Evolutionary conservation across 64 coral and sea anemone species (phyloP), one percentile per base, ranked within the genome.

Genomic region (Montipora foliosa): DNA sequence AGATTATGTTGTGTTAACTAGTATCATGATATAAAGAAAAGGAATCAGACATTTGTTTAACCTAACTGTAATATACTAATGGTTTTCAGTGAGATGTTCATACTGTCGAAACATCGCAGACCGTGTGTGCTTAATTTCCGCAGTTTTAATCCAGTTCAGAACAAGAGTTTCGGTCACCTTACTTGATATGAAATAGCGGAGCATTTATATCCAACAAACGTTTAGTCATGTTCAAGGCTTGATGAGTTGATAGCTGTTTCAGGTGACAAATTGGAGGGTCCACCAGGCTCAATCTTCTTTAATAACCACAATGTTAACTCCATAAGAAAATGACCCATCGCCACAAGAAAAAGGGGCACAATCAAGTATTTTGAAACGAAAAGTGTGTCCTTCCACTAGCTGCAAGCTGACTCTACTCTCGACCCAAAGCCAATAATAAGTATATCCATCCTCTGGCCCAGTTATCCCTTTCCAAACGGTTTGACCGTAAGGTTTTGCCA

Each of bases 381-480:
- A 75, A 7, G 4, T 57, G 4, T 0, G 19, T 1, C 79, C 89
- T 6, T 45, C 22, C n/a, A 10, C 10, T 59, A 74, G 25, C 66
- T 11, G 67, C n/a, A 5, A 1, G 25, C 24, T 45, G 17, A 60
- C 61, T 7, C 5, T n/a, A 49, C 62, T 48, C 8, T 74, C 37
- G 8, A 91, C 89, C 91, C 91, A 93, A 4, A 93, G 48, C 91
- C 76, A 15, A 1, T 80, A 80, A 21, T 84, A 17, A 4, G 5
- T 6, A 83, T 5, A 84, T 0, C 44, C 51, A n/a, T 72, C 73
- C 61, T 80, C 20, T 1, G 48, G 74, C 1, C 82, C 59, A n/a
- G 83, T 93, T 5, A 93, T 93, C 20, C 91, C 91, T 79, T 93
- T 93, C 91, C 84, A 93, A 11, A 93, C 47, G 2, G 0, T 3